Evolutionary conservation across 2,113 vertebrate species (phyloP).

Genomic region (Burhinus oedicnemus): DNA sequence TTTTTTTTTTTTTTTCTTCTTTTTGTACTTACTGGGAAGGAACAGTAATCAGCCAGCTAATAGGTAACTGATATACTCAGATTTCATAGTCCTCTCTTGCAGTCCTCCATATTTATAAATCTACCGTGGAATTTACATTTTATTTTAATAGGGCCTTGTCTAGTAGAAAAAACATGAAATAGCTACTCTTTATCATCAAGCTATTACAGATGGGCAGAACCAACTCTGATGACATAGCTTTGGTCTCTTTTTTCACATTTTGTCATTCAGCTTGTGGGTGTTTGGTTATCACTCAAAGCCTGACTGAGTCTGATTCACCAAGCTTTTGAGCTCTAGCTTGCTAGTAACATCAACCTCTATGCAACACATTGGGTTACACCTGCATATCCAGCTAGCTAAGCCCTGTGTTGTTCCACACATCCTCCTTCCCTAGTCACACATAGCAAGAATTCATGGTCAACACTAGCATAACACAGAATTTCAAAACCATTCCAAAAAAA

Average conservation of each 20-base stretch:
- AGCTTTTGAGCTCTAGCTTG: not conserved
- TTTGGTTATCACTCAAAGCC: not conserved
- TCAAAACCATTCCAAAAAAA: not conserved
- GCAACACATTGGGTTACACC: not conserved
- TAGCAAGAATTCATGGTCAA: not conserved
- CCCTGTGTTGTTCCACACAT: not conserved
- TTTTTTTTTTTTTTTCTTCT: not conserved
- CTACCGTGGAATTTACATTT: not conserved
- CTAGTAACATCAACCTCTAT: not conserved
- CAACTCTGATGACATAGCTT: not conserved
- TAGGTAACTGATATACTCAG: not conserved
- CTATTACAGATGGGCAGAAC: not conserved
- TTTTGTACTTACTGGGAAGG: not conserved
- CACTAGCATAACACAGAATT: not conserved
- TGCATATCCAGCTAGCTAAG: not conserved
- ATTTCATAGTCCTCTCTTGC: not conserved
- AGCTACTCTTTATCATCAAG: not conserved
- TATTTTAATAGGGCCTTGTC: not conserved
- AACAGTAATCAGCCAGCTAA: not conserved
- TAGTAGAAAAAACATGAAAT: not conserved
- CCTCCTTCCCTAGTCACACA: not conserved
- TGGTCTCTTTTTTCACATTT: not conserved
- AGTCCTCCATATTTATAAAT: not conserved
- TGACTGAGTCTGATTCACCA: not conserved
- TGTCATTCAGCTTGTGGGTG: not conserved